Percentiles rank a stretch among this genome's conserved stretches.
Evolutionary conservation across 2,888 invertebrate genomes (phyloP).

Genomic region (Eurois occulta): DNA sequence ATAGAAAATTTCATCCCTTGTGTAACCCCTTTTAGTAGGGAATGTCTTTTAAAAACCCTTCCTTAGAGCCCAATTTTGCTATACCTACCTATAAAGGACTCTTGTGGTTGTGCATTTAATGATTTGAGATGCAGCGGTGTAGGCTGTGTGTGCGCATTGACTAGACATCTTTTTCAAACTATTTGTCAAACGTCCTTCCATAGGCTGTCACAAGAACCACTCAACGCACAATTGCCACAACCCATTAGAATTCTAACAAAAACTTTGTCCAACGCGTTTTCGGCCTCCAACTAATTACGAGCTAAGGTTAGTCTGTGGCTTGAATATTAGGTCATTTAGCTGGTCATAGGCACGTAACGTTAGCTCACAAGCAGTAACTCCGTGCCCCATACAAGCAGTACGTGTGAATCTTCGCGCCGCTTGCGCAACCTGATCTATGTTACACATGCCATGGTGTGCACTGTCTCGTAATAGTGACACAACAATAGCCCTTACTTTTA

Average conservation of each 20-base stretch:
- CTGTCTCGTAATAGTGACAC: constrained; percentile 46
- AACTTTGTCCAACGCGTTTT: constrained; percentile 21
- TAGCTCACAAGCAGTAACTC: constrained; percentile 38
- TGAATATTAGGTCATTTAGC: constrained; percentile 60
- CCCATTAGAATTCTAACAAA: constrained; percentile 40
- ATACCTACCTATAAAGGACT: no score
- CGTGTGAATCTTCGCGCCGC: constrained; percentile 45
- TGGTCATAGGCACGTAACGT: constrained; percentile 50
- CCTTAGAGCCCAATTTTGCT: neutral
- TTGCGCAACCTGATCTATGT: constrained; percentile 46
- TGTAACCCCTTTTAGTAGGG: neutral
- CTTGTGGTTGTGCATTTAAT: neutral
- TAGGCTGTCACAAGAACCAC: neutral
- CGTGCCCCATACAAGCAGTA: constrained; percentile 24
- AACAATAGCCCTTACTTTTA: constrained; percentile 56
- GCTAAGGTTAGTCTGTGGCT: constrained; percentile 46
- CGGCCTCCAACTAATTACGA: constrained; percentile 50
- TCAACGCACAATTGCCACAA: constrained; percentile 18
- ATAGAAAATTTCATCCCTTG: neutral
- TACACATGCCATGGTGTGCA: constrained; percentile 38
- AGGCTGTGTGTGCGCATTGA: neutral
- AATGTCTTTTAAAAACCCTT: neutral
- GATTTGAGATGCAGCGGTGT: neutral
- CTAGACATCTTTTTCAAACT: neutral
- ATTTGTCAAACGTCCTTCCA: neutral